Percentiles rank a stretch among this genome's conserved stretches.
These are phyloP conservation scores for Trematomus loennbergii DNA, from an alignment of 2,113 vertebrate species.

Conservation along the genomic window DNA sequence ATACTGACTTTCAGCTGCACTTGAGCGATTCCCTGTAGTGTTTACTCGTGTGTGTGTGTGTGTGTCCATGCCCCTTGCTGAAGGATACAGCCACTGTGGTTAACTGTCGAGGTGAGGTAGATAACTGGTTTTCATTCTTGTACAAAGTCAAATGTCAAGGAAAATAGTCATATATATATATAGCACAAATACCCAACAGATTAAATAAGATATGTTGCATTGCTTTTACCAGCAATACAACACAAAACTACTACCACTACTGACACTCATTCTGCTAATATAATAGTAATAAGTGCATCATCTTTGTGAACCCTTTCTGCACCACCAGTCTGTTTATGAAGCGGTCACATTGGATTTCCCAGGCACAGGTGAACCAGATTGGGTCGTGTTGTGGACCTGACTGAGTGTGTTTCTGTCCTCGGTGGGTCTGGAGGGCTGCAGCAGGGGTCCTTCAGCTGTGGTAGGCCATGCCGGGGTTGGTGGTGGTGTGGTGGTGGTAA, in stretches of 20 bases:
- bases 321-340: conserved; percentile 36
- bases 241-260: conserved; percentile 6
- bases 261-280: conserved; percentile 13
- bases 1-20: conserved; percentile 54
- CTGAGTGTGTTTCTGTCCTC: conserved; percentile 48
- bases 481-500: conserved; percentile 41
- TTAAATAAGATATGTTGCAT: conserved; percentile 60
- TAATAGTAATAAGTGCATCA: conserved; percentile 55
- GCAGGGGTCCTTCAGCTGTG: conserved; percentile 20
- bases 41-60: conserved; percentile 1
- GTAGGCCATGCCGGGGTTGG: not conserved
- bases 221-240: conserved; percentile 35
- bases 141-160: conserved; percentile 38
- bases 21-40: conserved; percentile 36
- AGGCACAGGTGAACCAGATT: not conserved
- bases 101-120: conserved; percentile 73
- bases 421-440: conserved; percentile 33
- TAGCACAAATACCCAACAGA: conserved; percentile 40
- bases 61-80: conserved; percentile 11
- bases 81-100: conserved; percentile 22
- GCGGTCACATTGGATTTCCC: conserved; percentile 23
- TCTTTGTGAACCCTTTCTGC: conserved; percentile 49
- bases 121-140: conserved; percentile 52
- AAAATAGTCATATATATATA: conserved; percentile 27
- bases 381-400: not conserved